phyloP scores from a whole-genome alignment of 2,113 vertebrate species.

The Sylvietta virens region DNA sequence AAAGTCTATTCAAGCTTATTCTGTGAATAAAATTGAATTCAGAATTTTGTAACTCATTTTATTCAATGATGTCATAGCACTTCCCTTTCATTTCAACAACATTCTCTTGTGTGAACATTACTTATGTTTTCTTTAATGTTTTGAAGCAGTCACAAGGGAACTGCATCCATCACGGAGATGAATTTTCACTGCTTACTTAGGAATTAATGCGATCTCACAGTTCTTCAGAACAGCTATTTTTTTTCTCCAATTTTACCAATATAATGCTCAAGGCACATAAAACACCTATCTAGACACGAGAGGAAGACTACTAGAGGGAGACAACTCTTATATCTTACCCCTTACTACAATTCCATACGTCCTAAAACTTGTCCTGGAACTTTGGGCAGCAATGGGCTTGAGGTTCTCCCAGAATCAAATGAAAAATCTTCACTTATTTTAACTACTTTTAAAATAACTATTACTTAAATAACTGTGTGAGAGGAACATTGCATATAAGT shows the following conservation, averaged over 20 bases:
- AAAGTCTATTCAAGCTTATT: not conserved
- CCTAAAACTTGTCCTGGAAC: not conserved
- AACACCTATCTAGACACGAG: accelerated
- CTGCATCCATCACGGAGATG: not conserved
- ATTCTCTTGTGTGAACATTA: not conserved
- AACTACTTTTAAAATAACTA: not conserved
- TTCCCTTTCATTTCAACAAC: not conserved
- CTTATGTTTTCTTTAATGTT: not conserved
- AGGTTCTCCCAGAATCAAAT: not conserved
- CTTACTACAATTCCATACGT: not conserved
- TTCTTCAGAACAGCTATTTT: not conserved
- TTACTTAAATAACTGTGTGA: not conserved
- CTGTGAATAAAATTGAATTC: not conserved
- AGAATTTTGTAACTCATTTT: not conserved
- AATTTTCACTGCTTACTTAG: not conserved
- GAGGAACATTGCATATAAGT: not conserved
- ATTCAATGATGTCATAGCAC: accelerated
- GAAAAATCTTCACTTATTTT: not conserved
- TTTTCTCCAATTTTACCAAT: not conserved
- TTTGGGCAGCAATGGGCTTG: accelerated
- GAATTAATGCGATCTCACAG: not conserved
- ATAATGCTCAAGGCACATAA: not conserved
- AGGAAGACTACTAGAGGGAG: not conserved
- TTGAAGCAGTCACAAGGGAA: not conserved
- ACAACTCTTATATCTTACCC: not conserved